These are phyloP conservation scores for Nerophis ophidion DNA, from an alignment of 2,113 vertebrate genomes.

Conservation along the genomic window DNA sequence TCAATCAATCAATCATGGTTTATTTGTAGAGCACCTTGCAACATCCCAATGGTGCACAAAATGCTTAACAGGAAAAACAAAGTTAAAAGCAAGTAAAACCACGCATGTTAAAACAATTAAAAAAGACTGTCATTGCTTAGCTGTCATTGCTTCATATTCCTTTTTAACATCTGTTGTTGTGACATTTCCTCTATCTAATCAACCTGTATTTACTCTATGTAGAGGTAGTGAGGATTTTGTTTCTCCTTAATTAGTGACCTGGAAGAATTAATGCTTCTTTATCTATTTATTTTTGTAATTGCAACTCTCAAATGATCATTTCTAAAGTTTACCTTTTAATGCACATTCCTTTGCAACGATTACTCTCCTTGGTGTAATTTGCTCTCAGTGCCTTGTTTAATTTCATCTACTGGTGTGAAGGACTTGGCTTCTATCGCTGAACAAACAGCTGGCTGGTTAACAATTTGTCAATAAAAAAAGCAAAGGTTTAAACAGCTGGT, in stretches of 20 bases:
- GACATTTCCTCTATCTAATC: neutral
- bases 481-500: constrained; percentile 71
- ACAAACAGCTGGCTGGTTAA: constrained; percentile 71
- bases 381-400: constrained; percentile 54
- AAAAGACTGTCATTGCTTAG: neutral
- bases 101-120: too few relatives aligned
- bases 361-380: constrained; percentile 18
- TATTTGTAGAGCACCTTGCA: too few relatives aligned
- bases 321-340: neutral
- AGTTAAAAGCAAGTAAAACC: too few relatives aligned
- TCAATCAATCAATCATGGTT: too few relatives aligned
- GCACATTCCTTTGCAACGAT: neutral
- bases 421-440: constrained; percentile 52
- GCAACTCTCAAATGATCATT: too few relatives aligned
- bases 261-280: neutral
- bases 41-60: too few relatives aligned
- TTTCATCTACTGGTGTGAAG: constrained; percentile 61
- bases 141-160: neutral
- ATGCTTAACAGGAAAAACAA: too few relatives aligned
- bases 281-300: too few relatives aligned
- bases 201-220: neutral
- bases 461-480: constrained; percentile 69
- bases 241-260: neutral
- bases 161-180: neutral
- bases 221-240: neutral